These are phyloP conservation scores for Meiosimyza platycephala DNA, from an alignment of 2,888 invertebrate genomes.

Conservation along the genomic window DNA sequence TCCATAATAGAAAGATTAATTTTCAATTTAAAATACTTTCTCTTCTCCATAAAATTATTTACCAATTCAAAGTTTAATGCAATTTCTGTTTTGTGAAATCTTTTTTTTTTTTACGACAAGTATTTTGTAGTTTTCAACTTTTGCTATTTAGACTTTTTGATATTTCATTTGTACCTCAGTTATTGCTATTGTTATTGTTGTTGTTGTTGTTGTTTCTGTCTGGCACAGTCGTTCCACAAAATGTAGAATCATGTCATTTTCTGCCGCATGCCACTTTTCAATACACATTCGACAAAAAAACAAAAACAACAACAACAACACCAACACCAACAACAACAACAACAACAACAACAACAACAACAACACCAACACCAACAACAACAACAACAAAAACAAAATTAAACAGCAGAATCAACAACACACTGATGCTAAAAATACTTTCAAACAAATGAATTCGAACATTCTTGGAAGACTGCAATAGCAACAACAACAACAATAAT, in stretches of 20 bases:
- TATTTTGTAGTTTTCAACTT: no score
- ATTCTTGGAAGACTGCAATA: not conserved
- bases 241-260: constrained; percentile 21
- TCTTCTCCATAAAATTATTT: no score
- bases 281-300: not conserved
- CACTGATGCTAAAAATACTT: constrained; percentile 25
- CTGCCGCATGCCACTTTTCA: constrained; percentile 19
- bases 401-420: not conserved
- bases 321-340: not conserved
- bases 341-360: not conserved
- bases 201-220: not conserved
- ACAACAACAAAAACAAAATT: not conserved
- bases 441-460: constrained; percentile 4
- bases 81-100: no score
- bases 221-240: constrained; percentile 1
- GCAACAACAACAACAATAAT: not conserved
- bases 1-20: no score
- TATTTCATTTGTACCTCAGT: not conserved
- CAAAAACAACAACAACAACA: not conserved
- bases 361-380: constrained; percentile 2
- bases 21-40: no score
- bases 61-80: no score
- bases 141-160: no score
- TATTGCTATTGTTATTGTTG: not conserved
- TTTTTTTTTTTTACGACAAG: no score